A percentile compares a stretch with the other conserved stretches of the same genome.
These are phyloP conservation scores for Cephalopachus bancanus DNA, from an alignment of 2,797 vertebrate genomes.

Conservation along the genomic window DNA sequence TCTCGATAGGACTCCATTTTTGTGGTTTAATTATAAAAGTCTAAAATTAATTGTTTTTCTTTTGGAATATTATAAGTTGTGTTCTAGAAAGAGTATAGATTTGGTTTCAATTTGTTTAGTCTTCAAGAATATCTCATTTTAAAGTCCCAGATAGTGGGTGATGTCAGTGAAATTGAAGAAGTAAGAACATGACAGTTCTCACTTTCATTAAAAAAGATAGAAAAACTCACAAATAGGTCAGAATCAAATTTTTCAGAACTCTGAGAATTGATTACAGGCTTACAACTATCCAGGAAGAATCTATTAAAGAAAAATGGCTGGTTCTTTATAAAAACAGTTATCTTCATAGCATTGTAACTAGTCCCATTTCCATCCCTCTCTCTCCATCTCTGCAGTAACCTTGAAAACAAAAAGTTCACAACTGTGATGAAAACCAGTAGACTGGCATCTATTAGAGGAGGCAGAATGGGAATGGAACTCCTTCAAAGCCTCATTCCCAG, in stretches of 20 bases:
- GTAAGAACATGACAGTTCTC: not conserved
- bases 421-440: not conserved
- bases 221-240: constrained; percentile 22
- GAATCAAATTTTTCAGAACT: constrained; percentile 22
- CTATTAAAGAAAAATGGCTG: not conserved
- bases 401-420: constrained; percentile 53
- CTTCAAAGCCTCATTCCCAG: constrained; percentile 1
- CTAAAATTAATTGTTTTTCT: constrained; percentile 42
- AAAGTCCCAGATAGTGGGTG: not conserved
- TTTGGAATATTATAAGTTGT: constrained; percentile 23
- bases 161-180: constrained; percentile 40
- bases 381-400: not conserved
- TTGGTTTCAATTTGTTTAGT: constrained; percentile 25
- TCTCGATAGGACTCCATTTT: constrained; percentile 23
- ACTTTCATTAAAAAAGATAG: not conserved
- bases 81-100: constrained; percentile 33
- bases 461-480: not conserved
- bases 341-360: constrained; percentile 17
- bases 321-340: constrained; percentile 28
- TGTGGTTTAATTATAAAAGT: constrained; percentile 33
- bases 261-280: not conserved
- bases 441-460: not conserved
- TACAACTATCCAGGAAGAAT: not conserved
- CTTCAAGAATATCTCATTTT: constrained; percentile 35
- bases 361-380: not conserved